Evolutionary conservation across 2,888 invertebrate species (phyloP).

Genomic region (Amitus sp.): DNA sequence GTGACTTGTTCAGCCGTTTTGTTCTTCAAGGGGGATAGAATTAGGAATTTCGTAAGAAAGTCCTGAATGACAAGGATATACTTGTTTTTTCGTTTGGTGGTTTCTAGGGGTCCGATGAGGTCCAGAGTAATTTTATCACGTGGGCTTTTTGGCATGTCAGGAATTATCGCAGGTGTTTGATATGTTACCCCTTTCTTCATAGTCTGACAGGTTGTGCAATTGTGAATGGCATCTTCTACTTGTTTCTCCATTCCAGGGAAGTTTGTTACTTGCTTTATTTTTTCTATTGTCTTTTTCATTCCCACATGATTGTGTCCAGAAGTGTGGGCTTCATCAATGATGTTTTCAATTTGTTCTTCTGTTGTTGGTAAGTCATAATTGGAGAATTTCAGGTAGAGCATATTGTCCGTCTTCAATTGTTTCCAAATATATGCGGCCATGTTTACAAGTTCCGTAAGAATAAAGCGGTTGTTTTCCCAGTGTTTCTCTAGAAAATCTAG

Average conservation of each 20-base stretch:
- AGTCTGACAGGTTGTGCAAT: background rate
- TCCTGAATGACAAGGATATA: conserved; percentile 1
- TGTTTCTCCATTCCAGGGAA: background rate
- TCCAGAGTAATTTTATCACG: background rate
- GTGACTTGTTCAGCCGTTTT: background rate
- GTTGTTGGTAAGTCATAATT: background rate
- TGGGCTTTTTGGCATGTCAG: background rate
- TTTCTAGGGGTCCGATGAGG: background rate
- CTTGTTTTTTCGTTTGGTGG: background rate
- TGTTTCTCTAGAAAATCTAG: background rate
- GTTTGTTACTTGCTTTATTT: background rate
- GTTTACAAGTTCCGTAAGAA: background rate
- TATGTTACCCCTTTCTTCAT: background rate
- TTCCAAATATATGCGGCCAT: background rate
- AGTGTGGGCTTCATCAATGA: background rate
- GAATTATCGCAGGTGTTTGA: background rate
- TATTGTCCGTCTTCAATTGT: background rate
- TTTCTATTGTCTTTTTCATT: conserved; percentile 1
- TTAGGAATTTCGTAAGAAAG: background rate
- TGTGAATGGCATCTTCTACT: background rate
- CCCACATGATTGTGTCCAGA: background rate
- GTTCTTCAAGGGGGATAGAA: background rate
- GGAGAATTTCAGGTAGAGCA: background rate
- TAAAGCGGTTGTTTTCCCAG: background rate
- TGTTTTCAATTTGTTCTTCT: background rate